Base-by-base conservation (phyloP, 1,140 invertebrate genomes). In the Watersipora subatra region DNA sequence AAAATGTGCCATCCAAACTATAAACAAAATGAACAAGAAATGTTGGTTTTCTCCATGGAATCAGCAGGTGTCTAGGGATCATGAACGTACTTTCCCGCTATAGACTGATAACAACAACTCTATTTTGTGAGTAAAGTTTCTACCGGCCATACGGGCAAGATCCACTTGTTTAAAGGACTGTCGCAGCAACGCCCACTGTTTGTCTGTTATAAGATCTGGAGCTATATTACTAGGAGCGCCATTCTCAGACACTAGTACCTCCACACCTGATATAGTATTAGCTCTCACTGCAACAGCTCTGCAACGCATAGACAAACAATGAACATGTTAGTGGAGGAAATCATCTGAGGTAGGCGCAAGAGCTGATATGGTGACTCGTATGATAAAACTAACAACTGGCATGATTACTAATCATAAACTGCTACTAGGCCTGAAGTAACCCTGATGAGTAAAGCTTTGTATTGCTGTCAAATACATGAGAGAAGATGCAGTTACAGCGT, bases 61-160 rank as follows among this genome's bases (percentile, higher is more conserved):
- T n/a, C n/a, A n/a, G n/a, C n/a, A n/a, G n/a, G n/a, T n/a, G n/a
- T n/a, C n/a, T n/a, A n/a, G n/a, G n/a, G n/a, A n/a, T n/a, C n/a
- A n/a, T n/a, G n/a, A n/a, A n/a, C n/a, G n/a, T n/a, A 46, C 34
- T 46, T 46, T 46, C 34, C 34, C 34, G 34, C 34, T 46, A 46
- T 46, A 46, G 7, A 46, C 34, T 46, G 34, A 46, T 46, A 46
- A 46, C 2, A 97, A 83, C 67, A 94, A 84, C 84, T 97, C 93
- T 86, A 97, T 92, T 85, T 96, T 96, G 72, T 93, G 93, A 0
- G 95, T 82, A 77, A 97, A 95, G 81, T 94, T 96, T 73, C 91
- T 90, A n/a, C 93, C 93, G 76, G 96, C 92, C 86, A 97, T 91
- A 82, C 92, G 92, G 61, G 95, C 91, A 76, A 93, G 86, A 70